Evolutionary conservation across 2,888 invertebrate genomes (phyloP), one percentile per base, ranked within the genome.

Genomic region (Lepidonotus clava): DNA sequence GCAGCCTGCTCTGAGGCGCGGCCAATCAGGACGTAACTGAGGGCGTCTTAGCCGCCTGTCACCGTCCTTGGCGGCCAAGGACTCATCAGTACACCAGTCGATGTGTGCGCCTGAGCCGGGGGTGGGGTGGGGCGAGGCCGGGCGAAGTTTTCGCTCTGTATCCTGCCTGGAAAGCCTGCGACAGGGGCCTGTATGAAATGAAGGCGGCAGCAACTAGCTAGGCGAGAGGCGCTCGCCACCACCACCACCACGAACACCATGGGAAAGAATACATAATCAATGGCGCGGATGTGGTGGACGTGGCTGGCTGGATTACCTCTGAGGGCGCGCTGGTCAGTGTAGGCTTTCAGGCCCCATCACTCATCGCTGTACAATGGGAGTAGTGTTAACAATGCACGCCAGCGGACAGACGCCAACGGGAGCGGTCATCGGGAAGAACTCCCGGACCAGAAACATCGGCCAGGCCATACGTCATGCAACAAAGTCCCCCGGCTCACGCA

Each of bases 1-100:
- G 32, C 32, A 24, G 46, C 18, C 11, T 8, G 8, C 38, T 14
- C 24, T 41, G 41, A 11, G 80, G 80, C 41, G 8, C 18, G 14
- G 80, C 46, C 46, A 80, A 80, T 80, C 80, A 80, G 51, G 80
- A 41, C 80, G 28, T 80, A 80, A 80, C 80, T 46, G 28, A 28
- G 51, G 46, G 24, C 80, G 46, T 51, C 46, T 80, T 80, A 41
- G 71, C 46, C 28, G 51, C 80, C 51, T 46, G 80, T 80, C 80
- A 80, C 36, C 24, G 71, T 34, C 38, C n/a, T 21, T 14, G 34
- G 24, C 71, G 71, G 21, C 71, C 36, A 38, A n/a, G 36, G 14
- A 71, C 71, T 71, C 71, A 71, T 36, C 71, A 71, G 71, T 28
- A 61, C 61, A 61, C 61, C 24, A 32, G 61, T 61, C 61, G 28